Conservation (phyloP, 2,113 vertebrate species). For the Anhinga anhinga region DNA sequence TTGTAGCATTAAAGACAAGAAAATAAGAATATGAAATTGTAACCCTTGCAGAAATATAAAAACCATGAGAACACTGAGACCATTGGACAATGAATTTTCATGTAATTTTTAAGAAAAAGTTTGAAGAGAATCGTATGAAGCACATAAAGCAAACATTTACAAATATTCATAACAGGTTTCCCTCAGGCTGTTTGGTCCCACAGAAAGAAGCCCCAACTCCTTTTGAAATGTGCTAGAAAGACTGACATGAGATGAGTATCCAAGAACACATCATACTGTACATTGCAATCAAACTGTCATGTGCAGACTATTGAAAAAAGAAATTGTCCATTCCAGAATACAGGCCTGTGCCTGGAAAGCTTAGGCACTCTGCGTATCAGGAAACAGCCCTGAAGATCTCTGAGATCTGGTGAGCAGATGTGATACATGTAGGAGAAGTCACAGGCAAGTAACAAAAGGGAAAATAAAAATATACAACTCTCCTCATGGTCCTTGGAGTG, state of each 20-base stretch:
- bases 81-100: not conserved
- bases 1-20: not conserved
- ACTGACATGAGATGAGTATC: not conserved
- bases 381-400: not conserved
- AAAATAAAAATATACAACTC: not conserved
- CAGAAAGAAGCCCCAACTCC: not conserved
- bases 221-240: not conserved
- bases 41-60: not conserved
- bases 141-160: not conserved
- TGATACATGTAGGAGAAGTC: not conserved
- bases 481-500: not conserved
- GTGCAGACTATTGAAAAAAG: not conserved
- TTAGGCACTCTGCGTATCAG: not conserved
- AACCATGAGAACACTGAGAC: not conserved
- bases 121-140: not conserved
- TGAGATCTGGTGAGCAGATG: not conserved
- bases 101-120: not conserved
- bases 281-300: not conserved
- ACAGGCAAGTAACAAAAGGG: not conserved
- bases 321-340: not conserved
- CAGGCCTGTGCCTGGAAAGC: not conserved
- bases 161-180: not conserved
- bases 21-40: not conserved
- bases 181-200: not conserved
- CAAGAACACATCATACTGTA: not conserved